phyloP scores from a whole-genome alignment of 2,888 invertebrate species.

The Thumatha senex region DNA sequence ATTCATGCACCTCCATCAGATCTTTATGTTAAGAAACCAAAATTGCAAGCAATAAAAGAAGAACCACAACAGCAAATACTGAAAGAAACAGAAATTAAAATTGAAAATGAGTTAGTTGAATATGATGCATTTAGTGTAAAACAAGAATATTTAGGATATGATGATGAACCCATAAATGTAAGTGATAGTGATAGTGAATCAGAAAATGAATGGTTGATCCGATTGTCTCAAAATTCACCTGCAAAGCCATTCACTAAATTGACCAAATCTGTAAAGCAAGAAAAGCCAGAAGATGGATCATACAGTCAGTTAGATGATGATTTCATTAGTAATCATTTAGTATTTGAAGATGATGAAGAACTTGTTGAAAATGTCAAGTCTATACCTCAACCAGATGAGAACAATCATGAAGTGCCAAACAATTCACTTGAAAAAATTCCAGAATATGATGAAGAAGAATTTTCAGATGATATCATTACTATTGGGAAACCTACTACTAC shows the following conservation, averaged over 20 bases:
- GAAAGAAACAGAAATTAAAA: slow-evolving; percentile 46
- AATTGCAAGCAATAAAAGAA: slow-evolving; percentile 46
- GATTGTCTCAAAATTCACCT: slow-evolving; percentile 79
- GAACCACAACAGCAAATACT: slow-evolving; percentile 25
- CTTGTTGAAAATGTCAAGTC: slow-evolving; percentile 60
- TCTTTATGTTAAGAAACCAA: slow-evolving; percentile 43
- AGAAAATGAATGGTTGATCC: slow-evolving; percentile 70
- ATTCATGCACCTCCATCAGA: slow-evolving; percentile 16
- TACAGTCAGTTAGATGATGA: slow-evolving; percentile 75
- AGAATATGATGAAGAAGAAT: slow-evolving; percentile 27
- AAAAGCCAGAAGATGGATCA: slow-evolving; percentile 58
- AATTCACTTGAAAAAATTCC: slow-evolving; percentile 4
- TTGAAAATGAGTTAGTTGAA: slow-evolving; percentile 58
- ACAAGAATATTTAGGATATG: slow-evolving; percentile 66
- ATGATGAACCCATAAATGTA: slow-evolving; percentile 64
- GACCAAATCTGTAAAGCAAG: slow-evolving; percentile 33
- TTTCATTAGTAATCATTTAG: slow-evolving; percentile 35
- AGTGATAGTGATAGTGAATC: slow-evolving; percentile 78
- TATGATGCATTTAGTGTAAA: slow-evolving; percentile 70
- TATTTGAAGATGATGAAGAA: slow-evolving; percentile 45
- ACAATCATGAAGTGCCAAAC: slow-evolving; percentile 8
- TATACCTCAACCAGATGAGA: slow-evolving; percentile 38
- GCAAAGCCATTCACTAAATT: slow-evolving; percentile 61
- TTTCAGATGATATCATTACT: slow-evolving; percentile 35
- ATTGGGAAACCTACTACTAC: slow-evolving; percentile 14